Base-by-base conservation (phyloP, 2,113 vertebrate species). In the Anthoscopus minutus region DNA sequence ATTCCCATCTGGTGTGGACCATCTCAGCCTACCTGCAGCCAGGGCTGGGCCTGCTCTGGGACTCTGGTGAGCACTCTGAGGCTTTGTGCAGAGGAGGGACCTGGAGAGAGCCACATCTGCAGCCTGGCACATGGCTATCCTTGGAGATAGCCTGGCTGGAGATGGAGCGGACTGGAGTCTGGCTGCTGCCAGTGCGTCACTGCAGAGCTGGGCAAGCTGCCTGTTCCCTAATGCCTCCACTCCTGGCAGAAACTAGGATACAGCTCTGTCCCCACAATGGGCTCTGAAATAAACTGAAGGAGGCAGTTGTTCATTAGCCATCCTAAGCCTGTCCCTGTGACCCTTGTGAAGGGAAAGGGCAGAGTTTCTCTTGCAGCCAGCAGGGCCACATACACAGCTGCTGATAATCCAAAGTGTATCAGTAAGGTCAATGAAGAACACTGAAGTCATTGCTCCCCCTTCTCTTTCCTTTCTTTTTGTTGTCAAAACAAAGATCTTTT, bases 141-240 rank as follows among this genome's bases (percentile, higher is more conserved):
- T 15, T 61, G 69, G 56, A 81, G 48, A 47, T 31, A 57, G 37
- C 35, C 21, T 12, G 66, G 62, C 74, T 86, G 86, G 62, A 72
- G 71, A 65, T 3, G 1, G 67, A 86, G 62, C 82, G 24, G 40
- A 73, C 27, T 20, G 51, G 61, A 89, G 79, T 31, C 81, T 88
- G 77, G 35, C 77, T 93, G 61, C 80, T 73, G 92, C 48, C 44
- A 50, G 27, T 8, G 16, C 2, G 0, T 74, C 89, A 66, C 60
- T 65, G 86, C 89, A 86, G 80, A 96, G 69, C 70, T 90, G 92
- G 77, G 89, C 89, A 71, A 84, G 57, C 77, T 91, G 94, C 88
- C 90, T 35, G 2, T 54, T 89, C 87, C 60, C 54, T 70, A 47
- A 31, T 47, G 69, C 73, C 35, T 89, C 38, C 47, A 17, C 35